Conservation (phyloP, 1,140 invertebrate genomes). For the Drosophila leontia region DNA sequence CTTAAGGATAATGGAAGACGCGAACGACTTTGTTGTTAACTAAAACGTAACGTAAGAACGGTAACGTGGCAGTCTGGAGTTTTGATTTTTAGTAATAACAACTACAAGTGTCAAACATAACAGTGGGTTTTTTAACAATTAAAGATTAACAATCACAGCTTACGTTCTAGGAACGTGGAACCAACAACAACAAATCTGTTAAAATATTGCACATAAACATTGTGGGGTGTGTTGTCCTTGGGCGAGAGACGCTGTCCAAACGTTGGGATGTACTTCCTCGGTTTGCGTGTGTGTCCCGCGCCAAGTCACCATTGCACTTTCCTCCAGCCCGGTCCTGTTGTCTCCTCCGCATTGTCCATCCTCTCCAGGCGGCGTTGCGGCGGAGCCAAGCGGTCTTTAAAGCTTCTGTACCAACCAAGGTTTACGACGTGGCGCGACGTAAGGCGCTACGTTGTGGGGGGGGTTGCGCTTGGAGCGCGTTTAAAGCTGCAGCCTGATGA, state of each 20-base stretch:
- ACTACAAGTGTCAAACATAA: slow-evolving; percentile 22
- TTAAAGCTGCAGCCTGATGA: slow-evolving; percentile 61
- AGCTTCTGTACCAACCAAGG: slow-evolving; percentile 69
- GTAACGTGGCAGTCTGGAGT: slow-evolving; percentile 21
- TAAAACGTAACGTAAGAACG: slow-evolving; percentile 23
- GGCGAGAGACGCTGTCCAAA: slow-evolving; percentile 16
- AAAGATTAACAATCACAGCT: slow-evolving; percentile 36
- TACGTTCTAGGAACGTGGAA: slow-evolving; percentile 42
- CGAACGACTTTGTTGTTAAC: slow-evolving; percentile 50
- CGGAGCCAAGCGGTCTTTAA: slow-evolving; percentile 56
- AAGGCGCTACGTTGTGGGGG: slow-evolving; percentile 23
- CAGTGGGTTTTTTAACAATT: slow-evolving; percentile 31
- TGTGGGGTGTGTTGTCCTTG: slow-evolving; percentile 40
- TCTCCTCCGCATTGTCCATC: slow-evolving; percentile 12
- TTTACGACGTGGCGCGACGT: slow-evolving; percentile 34
- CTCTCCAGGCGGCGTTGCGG: slow-evolving; percentile 7
- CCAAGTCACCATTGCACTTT: slow-evolving; percentile 66
- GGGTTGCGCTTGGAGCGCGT: slow-evolving; percentile 62
- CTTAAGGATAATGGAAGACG: slow-evolving; percentile 57
- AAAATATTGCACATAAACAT: slow-evolving; percentile 52
- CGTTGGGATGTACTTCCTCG: slow-evolving; percentile 5
- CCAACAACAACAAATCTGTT: slow-evolving; percentile 25
- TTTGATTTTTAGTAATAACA: slow-evolving; percentile 8
- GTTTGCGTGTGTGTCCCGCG: slow-evolving; percentile 5
- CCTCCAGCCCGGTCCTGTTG: slow-evolving; percentile 59